A percentile compares a stretch with the other conserved stretches of the same genome.
phyloP scores from a whole-genome alignment of 2,888 invertebrate species.

The Pseudococcus longispinus region DNA sequence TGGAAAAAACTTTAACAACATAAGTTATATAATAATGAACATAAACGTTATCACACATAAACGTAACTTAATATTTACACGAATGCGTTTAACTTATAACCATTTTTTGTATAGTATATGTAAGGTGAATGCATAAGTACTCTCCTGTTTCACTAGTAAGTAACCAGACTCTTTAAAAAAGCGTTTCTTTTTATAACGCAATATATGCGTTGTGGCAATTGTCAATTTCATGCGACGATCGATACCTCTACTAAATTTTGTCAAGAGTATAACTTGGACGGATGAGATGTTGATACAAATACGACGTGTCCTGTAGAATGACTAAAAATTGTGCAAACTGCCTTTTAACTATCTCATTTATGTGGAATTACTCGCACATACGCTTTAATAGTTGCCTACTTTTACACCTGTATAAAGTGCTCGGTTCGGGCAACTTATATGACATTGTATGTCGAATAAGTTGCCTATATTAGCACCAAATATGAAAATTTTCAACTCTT shows the following conservation, averaged over 20 bases:
- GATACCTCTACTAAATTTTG: not conserved
- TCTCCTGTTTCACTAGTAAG: not conserved
- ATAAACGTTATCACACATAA: slow-evolving; percentile 49
- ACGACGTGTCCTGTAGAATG: not conserved
- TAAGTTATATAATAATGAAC: slow-evolving; percentile 48
- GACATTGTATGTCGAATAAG: not conserved
- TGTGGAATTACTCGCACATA: not conserved
- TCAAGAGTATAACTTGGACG: not conserved
- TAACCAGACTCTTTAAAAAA: not conserved
- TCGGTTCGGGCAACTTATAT: not conserved
- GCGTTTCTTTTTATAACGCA: not conserved
- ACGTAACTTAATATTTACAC: slow-evolving; percentile 45
- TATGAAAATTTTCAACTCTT: too few relatives aligned
- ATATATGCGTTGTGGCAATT: not conserved
- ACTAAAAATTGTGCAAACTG: not conserved
- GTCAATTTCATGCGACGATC: not conserved
- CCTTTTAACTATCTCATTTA: not conserved
- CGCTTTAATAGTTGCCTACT: not conserved
- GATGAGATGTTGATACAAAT: not conserved
- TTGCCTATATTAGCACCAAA: not conserved
- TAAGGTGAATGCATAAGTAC: not conserved
- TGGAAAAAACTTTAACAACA: slow-evolving; percentile 47
- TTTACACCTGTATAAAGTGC: not conserved
- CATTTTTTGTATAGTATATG: not conserved
- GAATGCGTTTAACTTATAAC: not conserved